These are phyloP conservation scores for Capitulum mitella DNA, from an alignment of 2,888 invertebrate genomes.

Conservation along the genomic window DNA sequence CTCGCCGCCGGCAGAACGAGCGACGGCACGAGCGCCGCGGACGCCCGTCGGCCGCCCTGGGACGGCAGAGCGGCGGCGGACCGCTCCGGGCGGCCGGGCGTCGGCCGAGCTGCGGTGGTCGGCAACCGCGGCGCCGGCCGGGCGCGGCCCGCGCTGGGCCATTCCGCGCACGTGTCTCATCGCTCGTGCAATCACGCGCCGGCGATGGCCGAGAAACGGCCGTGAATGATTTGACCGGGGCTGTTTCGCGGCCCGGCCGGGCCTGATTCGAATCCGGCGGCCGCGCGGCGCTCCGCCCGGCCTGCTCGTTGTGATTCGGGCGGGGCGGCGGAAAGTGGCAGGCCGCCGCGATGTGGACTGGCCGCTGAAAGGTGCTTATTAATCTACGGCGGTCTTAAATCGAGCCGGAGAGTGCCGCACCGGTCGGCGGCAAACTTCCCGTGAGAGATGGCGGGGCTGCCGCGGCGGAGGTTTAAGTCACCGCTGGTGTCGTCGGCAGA, in stretches of 20 bases:
- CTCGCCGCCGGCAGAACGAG: too few species aligned
- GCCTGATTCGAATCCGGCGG: not conserved
- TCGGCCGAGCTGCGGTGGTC: too few species aligned
- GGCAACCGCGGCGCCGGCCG: too few species aligned
- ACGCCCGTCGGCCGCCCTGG: not conserved
- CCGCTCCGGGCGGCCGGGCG: too few species aligned
- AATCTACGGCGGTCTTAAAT: too few species aligned
- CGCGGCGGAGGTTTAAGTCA: too few species aligned
- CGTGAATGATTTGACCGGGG: not conserved
- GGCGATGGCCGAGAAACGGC: not conserved
- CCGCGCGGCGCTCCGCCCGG: not conserved
- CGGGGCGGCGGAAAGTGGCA: not conserved
- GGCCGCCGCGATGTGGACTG: not conserved
- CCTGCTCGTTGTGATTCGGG: not conserved
- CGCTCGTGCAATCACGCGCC: not conserved
- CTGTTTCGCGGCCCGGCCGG: not conserved
- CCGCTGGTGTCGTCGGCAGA: too few species aligned
- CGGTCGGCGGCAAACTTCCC: too few species aligned
- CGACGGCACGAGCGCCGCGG: not conserved
- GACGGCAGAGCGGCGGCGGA: not conserved
- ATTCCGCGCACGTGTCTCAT: not conserved
- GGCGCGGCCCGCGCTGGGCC: not conserved
- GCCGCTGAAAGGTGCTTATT: not conserved
- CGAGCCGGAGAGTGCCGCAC: too few species aligned
- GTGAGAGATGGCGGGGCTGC: too few species aligned